Evolutionary conservation across 2,113 vertebrate genomes (phyloP).

Genomic region (Proterorhinus semilunaris): DNA sequence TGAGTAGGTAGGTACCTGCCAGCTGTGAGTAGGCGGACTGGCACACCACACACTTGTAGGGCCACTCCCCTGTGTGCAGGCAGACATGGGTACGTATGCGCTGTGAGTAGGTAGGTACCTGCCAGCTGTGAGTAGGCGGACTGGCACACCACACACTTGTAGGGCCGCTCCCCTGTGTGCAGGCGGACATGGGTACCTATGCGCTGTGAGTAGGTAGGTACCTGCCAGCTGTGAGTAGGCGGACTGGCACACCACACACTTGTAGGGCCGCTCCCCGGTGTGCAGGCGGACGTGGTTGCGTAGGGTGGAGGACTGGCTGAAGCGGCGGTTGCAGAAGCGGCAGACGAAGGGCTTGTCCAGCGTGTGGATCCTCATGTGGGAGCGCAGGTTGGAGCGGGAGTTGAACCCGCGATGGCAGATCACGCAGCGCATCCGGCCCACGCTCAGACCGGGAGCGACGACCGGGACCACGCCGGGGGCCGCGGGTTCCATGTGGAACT

Average conservation of each 20-base stretch:
- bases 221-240: constrained; percentile 93
- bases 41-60: no score
- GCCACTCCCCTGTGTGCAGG: no score
- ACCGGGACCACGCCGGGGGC: constrained; percentile 21
- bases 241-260: constrained; percentile 96
- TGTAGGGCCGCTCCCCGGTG: constrained; percentile 97
- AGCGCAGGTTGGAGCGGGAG: constrained; percentile 98
- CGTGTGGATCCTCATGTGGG: constrained; percentile 99
- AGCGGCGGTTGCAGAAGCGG: constrained; percentile 92
- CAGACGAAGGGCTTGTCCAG: constrained; percentile 88
- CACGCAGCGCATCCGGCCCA: constrained; percentile 93
- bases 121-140: no score
- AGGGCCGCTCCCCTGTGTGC: no score
- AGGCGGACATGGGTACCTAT: no score
- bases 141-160: no score
- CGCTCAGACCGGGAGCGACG: constrained; percentile 12
- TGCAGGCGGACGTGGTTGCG: constrained; percentile 97
- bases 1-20: no score
- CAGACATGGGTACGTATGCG: no score
- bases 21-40: no score
- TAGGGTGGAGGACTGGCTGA: constrained; percentile 98
- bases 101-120: no score
- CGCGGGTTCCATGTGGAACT: constrained; percentile 81
- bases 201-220: neutral
- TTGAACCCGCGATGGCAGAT: constrained; percentile 99